These are phyloP conservation scores for Noctua comes DNA, from an alignment of 2,888 invertebrate genomes.

Conservation along the genomic window DNA sequence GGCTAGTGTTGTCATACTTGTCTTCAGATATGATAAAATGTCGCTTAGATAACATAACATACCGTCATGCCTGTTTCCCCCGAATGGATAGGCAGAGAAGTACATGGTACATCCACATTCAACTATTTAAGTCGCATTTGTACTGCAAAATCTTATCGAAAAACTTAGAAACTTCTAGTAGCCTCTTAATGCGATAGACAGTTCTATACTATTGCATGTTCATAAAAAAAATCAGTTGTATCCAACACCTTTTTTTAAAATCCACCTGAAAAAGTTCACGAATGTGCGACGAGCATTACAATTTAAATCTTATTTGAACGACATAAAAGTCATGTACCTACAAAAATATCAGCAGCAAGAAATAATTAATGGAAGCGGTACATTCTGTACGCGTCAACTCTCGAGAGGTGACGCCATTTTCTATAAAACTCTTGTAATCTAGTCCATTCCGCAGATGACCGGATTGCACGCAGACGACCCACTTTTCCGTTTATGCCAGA, in stretches of 20 bases:
- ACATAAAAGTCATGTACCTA: background rate
- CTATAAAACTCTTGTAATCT: conserved; percentile 61
- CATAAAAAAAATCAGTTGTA: background rate
- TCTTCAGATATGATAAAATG: background rate
- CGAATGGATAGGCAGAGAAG: background rate
- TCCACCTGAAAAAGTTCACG: background rate
- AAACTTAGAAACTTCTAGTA: background rate
- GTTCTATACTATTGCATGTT: background rate
- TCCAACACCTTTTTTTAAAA: background rate
- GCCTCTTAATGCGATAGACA: too few species aligned
- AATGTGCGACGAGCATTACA: background rate
- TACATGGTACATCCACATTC: background rate
- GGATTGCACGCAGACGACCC: conserved; percentile 65
- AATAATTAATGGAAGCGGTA: conserved; percentile 63
- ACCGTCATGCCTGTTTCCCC: background rate
- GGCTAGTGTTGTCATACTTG: too few species aligned
- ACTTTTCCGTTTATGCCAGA: conserved; percentile 58
- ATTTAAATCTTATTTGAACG: conserved; percentile 5
- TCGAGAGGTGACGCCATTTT: conserved; percentile 58
- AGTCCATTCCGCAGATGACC: conserved; percentile 60
- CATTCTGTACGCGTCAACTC: conserved; percentile 44
- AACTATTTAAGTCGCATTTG: too few species aligned
- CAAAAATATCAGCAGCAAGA: conserved; percentile 40
- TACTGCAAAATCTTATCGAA: background rate
- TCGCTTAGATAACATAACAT: background rate